phyloP scores from a whole-genome alignment of 2,888 invertebrate species.

The Cataglyphis rosenhaueri region DNA sequence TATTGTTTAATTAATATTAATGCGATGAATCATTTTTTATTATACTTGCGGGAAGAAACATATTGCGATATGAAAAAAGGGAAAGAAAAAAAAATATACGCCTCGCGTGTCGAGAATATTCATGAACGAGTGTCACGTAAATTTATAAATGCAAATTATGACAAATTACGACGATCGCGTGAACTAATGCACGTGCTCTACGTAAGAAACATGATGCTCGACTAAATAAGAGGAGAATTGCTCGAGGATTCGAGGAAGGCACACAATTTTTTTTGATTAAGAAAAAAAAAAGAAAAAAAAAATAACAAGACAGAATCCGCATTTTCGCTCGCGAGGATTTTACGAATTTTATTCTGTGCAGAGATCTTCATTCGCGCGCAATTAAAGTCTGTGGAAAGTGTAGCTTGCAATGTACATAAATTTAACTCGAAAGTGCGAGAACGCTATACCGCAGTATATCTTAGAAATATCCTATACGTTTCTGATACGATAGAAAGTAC shows the following conservation, averaged over 20 bases:
- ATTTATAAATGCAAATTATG: conserved; percentile 46
- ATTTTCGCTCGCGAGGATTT: background rate
- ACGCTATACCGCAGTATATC: conserved; percentile 55
- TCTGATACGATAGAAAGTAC: conserved; percentile 16
- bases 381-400: conserved; percentile 31
- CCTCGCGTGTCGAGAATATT: conserved; percentile 38
- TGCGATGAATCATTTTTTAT: background rate
- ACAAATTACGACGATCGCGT: conserved; percentile 36
- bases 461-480: conserved; percentile 13
- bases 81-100: background rate
- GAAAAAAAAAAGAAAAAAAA: background rate
- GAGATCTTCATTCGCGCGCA: conserved; percentile 34
- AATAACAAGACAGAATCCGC: background rate
- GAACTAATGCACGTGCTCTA: conserved; percentile 6
- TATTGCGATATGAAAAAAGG: conserved; percentile 1
- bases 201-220: background rate
- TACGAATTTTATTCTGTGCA: conserved; percentile 8
- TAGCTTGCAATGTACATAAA: conserved; percentile 61
- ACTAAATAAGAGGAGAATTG: background rate
- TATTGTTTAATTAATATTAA: background rate
- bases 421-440: conserved; percentile 64
- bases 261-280: background rate
- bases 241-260: background rate
- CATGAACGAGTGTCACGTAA: conserved; percentile 18
- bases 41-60: background rate